These are phyloP conservation scores for Iphiclides podalirius DNA, from an alignment of 2,888 invertebrate genomes.

Conservation along the genomic window DNA sequence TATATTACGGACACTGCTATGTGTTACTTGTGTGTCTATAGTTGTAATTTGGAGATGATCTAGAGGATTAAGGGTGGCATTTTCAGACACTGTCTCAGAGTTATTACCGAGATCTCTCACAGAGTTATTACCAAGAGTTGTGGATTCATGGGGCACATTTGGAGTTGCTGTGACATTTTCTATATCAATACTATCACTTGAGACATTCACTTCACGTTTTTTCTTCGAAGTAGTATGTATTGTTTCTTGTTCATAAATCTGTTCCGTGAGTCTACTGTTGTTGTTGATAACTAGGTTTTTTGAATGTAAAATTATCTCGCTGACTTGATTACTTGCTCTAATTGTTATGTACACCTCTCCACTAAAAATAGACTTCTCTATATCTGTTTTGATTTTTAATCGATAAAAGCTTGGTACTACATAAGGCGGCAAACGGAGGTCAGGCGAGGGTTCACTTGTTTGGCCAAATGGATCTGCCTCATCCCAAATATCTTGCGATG, in stretches of 20 bases:
- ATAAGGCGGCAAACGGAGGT: conserved; percentile 65
- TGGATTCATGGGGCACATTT: conserved; percentile 24
- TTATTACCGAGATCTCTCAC: conserved; percentile 24
- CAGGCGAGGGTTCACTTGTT: conserved; percentile 43
- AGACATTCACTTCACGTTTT: conserved; percentile 42
- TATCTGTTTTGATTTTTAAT: conserved; percentile 74
- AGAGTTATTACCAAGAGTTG: conserved; percentile 18
- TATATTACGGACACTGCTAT: conserved; percentile 58
- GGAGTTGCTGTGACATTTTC: conserved; percentile 21
- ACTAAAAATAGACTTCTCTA: conserved; percentile 62
- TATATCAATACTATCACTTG: conserved; percentile 19
- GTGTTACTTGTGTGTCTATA: conserved; percentile 57
- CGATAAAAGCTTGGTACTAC: conserved; percentile 80
- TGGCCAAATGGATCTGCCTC: conserved; percentile 63
- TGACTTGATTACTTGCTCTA: conserved; percentile 52
- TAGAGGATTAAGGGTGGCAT: conserved; percentile 27
- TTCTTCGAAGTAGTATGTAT: conserved; percentile 36
- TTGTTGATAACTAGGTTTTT: conserved; percentile 63
- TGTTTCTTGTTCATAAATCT: conserved; percentile 62
- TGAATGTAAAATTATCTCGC: conserved; percentile 73
- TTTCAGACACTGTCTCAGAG: conserved; percentile 25
- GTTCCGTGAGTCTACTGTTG: conserved; percentile 65
- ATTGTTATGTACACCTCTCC: conserved; percentile 74
- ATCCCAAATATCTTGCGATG: conserved; percentile 58
- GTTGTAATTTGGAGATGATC: conserved; percentile 27